Conservation (phyloP, 2,888 invertebrate species). For the Epinotia bilunana region DNA sequence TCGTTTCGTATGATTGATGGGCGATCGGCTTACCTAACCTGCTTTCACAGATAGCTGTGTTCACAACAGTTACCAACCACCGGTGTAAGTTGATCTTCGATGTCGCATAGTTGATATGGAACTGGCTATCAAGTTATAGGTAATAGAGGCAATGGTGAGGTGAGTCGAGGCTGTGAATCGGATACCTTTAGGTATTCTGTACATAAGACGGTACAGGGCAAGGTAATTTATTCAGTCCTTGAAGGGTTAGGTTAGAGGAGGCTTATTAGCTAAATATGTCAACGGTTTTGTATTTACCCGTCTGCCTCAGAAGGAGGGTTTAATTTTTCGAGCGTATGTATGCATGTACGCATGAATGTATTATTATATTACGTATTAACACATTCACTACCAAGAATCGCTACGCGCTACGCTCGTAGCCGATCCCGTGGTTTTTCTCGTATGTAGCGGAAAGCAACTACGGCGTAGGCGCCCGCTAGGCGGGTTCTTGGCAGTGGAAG, state of each 20-base stretch:
- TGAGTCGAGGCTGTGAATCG: not conserved
- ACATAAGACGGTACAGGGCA: constrained; percentile 5
- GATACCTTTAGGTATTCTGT: not conserved
- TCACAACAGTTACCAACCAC: not conserved
- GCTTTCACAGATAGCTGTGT: constrained; percentile 48
- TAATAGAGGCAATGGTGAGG: not conserved
- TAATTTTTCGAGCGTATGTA: too few relatives aligned
- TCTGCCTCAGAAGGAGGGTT: too few relatives aligned
- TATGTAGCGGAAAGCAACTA: too few relatives aligned
- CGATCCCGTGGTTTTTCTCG: too few relatives aligned
- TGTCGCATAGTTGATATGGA: not conserved
- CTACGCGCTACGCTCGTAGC: too few relatives aligned
- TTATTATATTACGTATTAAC: too few relatives aligned
- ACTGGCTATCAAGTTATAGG: not conserved
- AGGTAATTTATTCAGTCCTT: constrained; percentile 10
- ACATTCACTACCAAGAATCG: too few relatives aligned
- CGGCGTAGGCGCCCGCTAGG: too few relatives aligned
- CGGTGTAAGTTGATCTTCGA: not conserved
- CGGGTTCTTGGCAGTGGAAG: too few relatives aligned
- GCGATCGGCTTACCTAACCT: constrained; percentile 33
- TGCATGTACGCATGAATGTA: too few relatives aligned
- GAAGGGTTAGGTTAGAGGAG: not conserved
- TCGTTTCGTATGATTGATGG: constrained; percentile 61
- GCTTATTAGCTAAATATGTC: not conserved
- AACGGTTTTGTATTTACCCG: not conserved